Evolutionary conservation across 2,888 invertebrate species (phyloP).

Genomic region (Conops quadrifasciatus): DNA sequence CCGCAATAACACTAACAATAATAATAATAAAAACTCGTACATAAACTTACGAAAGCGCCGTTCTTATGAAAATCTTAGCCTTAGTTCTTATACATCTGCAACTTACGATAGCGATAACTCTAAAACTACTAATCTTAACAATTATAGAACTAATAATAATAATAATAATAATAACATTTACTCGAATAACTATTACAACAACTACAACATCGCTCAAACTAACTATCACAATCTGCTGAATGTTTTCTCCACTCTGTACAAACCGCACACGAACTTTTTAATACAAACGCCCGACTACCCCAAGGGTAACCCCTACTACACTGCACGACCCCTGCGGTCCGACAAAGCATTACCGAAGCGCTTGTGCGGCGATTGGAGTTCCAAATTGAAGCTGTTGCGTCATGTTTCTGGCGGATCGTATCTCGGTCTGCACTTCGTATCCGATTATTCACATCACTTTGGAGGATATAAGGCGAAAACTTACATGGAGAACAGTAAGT

Average conservation of each 20-base stretch:
- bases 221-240: slow-evolving; percentile 54
- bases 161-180: slow-evolving; percentile 39
- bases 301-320: slow-evolving; percentile 52
- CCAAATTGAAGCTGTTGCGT: slow-evolving; percentile 76
- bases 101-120: slow-evolving; percentile 20
- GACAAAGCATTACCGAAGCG: slow-evolving; percentile 63
- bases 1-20: slow-evolving; percentile 38
- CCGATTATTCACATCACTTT: slow-evolving; percentile 81
- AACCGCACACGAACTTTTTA: slow-evolving; percentile 53
- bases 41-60: slow-evolving; percentile 47
- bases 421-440: slow-evolving; percentile 74
- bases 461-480: slow-evolving; percentile 78
- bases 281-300: slow-evolving; percentile 58
- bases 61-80: slow-evolving; percentile 49
- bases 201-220: slow-evolving; percentile 53
- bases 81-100: slow-evolving; percentile 41
- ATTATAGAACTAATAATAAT: slow-evolving; percentile 34
- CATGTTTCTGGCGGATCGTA: slow-evolving; percentile 72
- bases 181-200: slow-evolving; percentile 50
- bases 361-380: slow-evolving; percentile 83
- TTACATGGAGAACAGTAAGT: slow-evolving; percentile 78
- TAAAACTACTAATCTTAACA: slow-evolving; percentile 39
- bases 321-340: slow-evolving; percentile 26
- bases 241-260: slow-evolving; percentile 54
- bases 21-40: slow-evolving; percentile 37